Base-by-base conservation (phyloP, 2,888 invertebrate genomes). In the Thereva unica region DNA sequence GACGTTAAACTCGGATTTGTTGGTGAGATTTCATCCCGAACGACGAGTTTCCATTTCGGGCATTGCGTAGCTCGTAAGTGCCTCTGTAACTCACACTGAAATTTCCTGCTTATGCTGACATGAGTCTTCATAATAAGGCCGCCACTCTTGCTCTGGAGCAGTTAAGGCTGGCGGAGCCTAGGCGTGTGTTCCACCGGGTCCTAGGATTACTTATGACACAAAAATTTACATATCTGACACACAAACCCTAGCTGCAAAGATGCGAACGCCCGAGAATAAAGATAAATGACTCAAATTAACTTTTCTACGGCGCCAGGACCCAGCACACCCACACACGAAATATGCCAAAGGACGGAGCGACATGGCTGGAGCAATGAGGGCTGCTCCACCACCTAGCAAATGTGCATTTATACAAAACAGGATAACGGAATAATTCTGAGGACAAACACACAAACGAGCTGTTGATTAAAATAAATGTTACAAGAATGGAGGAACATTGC, bases 381-480 rank as follows among this genome's bases (percentile, higher is more conserved):
- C 5, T 23, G 23, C 9, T 50, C 6, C 35, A 42, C 50, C 50
- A 23, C 23, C 23, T 23, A 50, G 23, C 0, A 50, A 50, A 23
- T 50, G 23, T 50, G 50, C 50, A 50, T 50, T 50, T 50, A 5
- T 50, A 50, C 50, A 50, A 53, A 53, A 40, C 38, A 53, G n/a
- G 38, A 9, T n/a, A 53, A 40, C 38, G 8, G 38, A 53, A 53
- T 53, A 53, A 53, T 38, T 38, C 38, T 40, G 7, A 53, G 53
- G 53, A 53, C 53, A 9, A 40, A 10, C 53, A 6, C 37, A n/a
- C 38, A 10, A 53, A 53, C 38, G 38, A 53, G 53, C 53, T 53
- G 53, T 53, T 53, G 53, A 53, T 53, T 53, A 53, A 53, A 53
- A 53, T 40, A 53, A 53, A 53, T 53, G 53, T 53, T 37, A 53